Evolutionary conservation across 2,797 vertebrate species (phyloP), one percentile per base, ranked within the genome.

Genomic region (Acipenser ruthenus): DNA sequence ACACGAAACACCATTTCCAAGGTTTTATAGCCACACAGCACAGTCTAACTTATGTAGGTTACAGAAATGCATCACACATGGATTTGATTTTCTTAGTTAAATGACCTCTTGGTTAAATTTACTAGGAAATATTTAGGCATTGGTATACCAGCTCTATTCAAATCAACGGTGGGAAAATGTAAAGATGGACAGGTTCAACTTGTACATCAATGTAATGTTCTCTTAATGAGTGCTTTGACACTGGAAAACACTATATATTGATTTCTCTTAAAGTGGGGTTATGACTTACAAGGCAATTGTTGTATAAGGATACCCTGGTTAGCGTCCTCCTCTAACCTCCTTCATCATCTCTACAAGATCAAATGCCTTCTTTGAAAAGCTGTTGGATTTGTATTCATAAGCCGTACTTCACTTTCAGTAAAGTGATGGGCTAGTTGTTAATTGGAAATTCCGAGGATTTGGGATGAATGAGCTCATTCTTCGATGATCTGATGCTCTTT

Each of bases 281-380:
- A 8, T 58, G 63, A 65, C 59, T 71, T 68, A 68, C 66, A 67
- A 65, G 66, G 70, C 47, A 60, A 56, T 65, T 10, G 63, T 50
- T 65, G 62, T 55, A 11, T 71, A 67, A 60, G 67, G 47, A 60
- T 58, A 62, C 10, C 60, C 23, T 9, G 13, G 49, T 49, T 6
- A 11, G 10, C n/a, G 37, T 8, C 51, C 52, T 15, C 12, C 60
- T 4, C 53, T 64, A 67, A 53, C 60, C 53, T 66, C 62, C 58
- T 48, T 55, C 64, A 56, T 53, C 48, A 13, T 18, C 23, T 10
- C 53, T 55, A 10, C 6, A 55, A 55, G 53, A 55, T 10, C 53
- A 55, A 55, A 55, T 55, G 9, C 9, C 53, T 55, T 55, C 53
- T 55, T 10, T 55, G 53, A 55, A 55, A 55, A 55, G n/a, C 9